Conservation (phyloP, 2,113 vertebrate genomes). For the Sialia sialis region DNA sequence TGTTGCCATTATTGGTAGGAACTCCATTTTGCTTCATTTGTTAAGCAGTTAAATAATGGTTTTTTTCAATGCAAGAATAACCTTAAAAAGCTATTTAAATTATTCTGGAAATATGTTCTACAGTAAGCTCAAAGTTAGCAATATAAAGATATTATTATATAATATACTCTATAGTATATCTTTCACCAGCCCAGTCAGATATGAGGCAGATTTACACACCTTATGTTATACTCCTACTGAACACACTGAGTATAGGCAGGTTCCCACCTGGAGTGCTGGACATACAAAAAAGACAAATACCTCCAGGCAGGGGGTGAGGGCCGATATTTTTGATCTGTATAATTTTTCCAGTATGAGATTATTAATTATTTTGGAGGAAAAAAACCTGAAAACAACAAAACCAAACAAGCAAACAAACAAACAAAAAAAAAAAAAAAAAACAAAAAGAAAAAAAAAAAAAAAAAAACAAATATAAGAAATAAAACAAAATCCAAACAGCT, state of each 20-base stretch:
- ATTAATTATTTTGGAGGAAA: neutral
- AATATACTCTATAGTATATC: neutral
- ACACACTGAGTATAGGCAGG: neutral
- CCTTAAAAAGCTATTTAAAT: neutral
- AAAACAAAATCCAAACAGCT: neutral
- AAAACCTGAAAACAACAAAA: neutral
- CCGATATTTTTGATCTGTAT: neutral
- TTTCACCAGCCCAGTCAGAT: neutral
- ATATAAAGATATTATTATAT: neutral
- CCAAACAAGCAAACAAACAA: neutral
- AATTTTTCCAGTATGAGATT: neutral
- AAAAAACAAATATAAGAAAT: too few species aligned
- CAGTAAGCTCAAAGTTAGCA: neutral
- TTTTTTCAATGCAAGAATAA: neutral
- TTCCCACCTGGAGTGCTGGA: neutral
- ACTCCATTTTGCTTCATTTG: neutral
- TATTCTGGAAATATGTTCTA: neutral
- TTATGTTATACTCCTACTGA: neutral
- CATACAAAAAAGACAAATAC: neutral
- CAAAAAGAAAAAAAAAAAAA: neutral
- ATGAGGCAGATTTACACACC: neutral
- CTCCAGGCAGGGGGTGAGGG: neutral
- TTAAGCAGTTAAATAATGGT: neutral
- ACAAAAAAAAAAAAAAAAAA: neutral
- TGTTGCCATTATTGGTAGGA: neutral